phyloP scores from a whole-genome alignment of 2,797 vertebrate genomes.

The Dicrostonyx torquatus region DNA sequence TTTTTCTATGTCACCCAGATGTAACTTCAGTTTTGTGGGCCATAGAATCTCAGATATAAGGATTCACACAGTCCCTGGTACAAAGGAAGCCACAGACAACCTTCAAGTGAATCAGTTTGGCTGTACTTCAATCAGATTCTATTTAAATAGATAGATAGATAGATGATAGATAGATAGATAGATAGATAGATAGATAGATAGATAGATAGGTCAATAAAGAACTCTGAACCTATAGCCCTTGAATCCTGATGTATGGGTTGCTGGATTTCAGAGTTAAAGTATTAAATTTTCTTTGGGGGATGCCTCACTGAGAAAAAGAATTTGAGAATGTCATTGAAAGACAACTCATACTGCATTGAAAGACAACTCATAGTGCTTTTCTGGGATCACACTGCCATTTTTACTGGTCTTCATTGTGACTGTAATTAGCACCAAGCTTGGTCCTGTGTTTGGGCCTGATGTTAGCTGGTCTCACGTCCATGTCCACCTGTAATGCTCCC shows the following conservation, averaged over 20 bases:
- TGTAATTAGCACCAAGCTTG: neutral
- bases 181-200: too few relatives aligned
- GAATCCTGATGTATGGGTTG: neutral
- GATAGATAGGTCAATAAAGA: too few relatives aligned
- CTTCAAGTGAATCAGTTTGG: neutral
- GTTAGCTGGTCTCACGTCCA: neutral
- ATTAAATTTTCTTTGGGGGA: neutral
- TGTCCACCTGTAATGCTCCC: neutral
- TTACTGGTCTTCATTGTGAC: neutral
- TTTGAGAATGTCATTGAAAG: neutral
- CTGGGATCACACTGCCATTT: neutral
- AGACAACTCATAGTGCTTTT: too few relatives aligned
- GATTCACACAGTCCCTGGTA: neutral
- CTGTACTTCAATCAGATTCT: neutral
- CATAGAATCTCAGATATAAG: neutral
- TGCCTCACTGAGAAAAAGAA: neutral
- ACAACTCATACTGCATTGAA: neutral
- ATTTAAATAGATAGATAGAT: neutral
- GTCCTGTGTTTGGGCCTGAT: neutral
- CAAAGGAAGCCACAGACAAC: neutral
- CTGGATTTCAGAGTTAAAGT: neutral
- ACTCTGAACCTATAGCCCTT: neutral
- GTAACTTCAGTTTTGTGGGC: neutral
- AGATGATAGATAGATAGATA: too few relatives aligned
- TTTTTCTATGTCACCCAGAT: neutral